Evolutionary conservation across 2,797 vertebrate species (phyloP).

Genomic region (Picus viridis): DNA sequence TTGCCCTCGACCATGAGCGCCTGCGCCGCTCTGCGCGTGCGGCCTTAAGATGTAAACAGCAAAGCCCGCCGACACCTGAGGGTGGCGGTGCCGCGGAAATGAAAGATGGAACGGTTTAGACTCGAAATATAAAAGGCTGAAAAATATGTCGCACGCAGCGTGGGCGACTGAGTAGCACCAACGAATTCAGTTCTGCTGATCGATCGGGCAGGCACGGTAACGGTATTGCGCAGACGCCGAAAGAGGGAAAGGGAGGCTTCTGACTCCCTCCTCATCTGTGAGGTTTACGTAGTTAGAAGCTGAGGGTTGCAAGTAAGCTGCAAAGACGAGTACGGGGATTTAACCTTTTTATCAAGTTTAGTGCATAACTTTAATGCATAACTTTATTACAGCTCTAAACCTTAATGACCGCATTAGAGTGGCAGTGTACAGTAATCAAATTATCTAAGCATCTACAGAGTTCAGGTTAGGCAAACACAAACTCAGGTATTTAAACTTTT

Average conservation of each 20-base stretch:
- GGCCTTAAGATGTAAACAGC: too few relatives aligned
- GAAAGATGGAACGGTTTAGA: too few relatives aligned
- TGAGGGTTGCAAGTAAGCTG: not conserved
- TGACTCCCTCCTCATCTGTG: rapidly evolving
- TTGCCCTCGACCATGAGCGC: not conserved
- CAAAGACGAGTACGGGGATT: not conserved
- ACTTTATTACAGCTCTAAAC: not conserved
- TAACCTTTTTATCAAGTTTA: not conserved
- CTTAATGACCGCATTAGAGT: not conserved
- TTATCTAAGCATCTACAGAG: not conserved
- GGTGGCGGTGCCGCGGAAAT: not conserved
- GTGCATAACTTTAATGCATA: rapidly evolving
- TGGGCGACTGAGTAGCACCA: not conserved
- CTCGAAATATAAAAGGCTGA: not conserved
- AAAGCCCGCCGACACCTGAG: not conserved
- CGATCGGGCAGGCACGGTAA: rapidly evolving
- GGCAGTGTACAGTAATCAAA: not conserved
- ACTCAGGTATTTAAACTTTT: not conserved
- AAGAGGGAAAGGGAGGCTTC: rapidly evolving
- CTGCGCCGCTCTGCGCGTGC: not conserved
- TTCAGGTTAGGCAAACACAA: not conserved
- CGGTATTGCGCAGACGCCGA: not conserved
- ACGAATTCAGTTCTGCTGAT: rapidly evolving
- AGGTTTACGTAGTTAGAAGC: too few relatives aligned
- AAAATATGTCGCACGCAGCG: not conserved